A percentile compares a stretch with the other conserved stretches of the same genome.
phyloP scores from a whole-genome alignment of 2,113 vertebrate species.

The Pterocles burchelli region DNA sequence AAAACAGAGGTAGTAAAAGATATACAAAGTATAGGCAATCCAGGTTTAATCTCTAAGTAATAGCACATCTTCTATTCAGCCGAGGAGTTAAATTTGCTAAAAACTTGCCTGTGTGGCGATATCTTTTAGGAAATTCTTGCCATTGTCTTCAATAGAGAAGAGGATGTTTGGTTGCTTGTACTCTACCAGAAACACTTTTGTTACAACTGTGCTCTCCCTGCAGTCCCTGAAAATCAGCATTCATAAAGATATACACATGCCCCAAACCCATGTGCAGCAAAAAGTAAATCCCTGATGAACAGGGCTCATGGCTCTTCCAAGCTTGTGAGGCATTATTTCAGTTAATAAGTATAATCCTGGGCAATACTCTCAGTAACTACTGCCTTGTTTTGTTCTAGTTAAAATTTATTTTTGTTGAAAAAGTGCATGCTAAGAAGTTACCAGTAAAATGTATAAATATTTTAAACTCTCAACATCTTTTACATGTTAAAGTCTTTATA shows the following conservation, averaged over 20 bases:
- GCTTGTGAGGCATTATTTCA: background rate
- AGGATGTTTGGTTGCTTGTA: conserved; percentile 29
- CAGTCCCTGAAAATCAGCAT: conserved; percentile 81
- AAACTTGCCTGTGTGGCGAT: conserved; percentile 63
- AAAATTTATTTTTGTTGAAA: background rate
- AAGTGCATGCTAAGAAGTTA: background rate
- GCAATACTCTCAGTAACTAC: background rate
- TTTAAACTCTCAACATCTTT: background rate
- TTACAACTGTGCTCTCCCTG: conserved; percentile 87
- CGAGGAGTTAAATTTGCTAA: background rate
- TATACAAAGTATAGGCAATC: background rate
- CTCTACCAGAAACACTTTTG: conserved; percentile 89
- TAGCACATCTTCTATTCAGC: background rate
- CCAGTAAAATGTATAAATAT: background rate
- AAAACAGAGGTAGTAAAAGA: background rate
- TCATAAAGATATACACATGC: background rate
- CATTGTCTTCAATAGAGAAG: conserved; percentile 43
- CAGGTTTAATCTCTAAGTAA: background rate
- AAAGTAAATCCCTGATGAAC: background rate
- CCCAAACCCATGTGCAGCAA: background rate
- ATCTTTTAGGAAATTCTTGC: conserved; percentile 62
- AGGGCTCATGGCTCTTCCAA: background rate
- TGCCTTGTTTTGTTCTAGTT: background rate
- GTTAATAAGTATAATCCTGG: background rate
- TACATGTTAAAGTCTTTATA: background rate